Percentiles rank a stretch among this genome's conserved stretches.
phyloP scores from a whole-genome alignment of 92 coral and sea anemone genomes.

The Paragorgia papillata region DNA sequence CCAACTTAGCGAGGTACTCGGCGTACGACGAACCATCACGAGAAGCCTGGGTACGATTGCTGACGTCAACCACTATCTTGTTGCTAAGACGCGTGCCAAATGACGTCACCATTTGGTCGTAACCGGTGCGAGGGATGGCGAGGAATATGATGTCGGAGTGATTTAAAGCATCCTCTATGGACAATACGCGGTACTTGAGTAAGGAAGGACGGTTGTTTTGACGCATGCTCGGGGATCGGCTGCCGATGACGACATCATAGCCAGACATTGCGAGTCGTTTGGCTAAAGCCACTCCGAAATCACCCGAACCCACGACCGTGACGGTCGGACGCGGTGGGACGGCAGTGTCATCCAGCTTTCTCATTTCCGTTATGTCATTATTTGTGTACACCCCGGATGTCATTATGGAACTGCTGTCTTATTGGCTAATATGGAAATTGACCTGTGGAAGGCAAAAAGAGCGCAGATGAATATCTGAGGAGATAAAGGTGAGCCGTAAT shows the following conservation, averaged over 20 bases:
- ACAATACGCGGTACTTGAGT: background rate
- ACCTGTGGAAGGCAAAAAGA: too few species aligned
- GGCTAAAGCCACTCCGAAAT: background rate
- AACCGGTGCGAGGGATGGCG: background rate
- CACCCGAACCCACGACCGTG: background rate
- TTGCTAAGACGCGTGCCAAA: background rate
- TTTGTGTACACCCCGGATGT: too few species aligned
- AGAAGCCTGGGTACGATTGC: slow-evolving; percentile 3
- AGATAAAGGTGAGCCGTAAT: too few species aligned
- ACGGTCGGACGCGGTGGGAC: background rate
- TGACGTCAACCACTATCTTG: background rate
- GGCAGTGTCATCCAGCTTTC: too few species aligned
- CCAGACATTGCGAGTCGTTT: background rate
- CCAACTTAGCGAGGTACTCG: background rate
- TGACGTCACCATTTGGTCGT: background rate
- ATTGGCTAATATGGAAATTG: too few species aligned
- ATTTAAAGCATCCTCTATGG: background rate
- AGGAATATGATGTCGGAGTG: background rate
- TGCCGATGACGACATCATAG: slow-evolving; percentile 4
- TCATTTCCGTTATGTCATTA: too few species aligned
- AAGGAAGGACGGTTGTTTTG: background rate
- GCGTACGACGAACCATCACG: background rate
- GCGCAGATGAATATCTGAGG: too few species aligned
- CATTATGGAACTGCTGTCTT: too few species aligned
- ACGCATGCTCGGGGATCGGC: background rate